Percentiles rank a stretch among this genome's conserved stretches.
Conservation (phyloP, 2,888 invertebrate species). For the Clistopyga incitator region DNA sequence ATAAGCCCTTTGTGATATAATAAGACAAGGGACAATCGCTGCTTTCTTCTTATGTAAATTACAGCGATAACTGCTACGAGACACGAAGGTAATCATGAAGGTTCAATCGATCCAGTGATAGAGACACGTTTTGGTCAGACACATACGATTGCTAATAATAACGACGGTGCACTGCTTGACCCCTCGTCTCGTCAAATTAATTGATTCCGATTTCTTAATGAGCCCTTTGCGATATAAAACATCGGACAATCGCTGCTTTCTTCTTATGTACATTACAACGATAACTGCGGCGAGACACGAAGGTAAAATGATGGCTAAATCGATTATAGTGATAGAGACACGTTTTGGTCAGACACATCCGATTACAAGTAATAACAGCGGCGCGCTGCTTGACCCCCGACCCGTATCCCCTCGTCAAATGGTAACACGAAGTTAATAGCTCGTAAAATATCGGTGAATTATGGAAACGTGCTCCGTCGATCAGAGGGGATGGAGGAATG, state of each 20-base stretch:
- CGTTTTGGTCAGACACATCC: slow-evolving; percentile 30
- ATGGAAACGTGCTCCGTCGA: slow-evolving; percentile 40
- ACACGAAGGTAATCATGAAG: not conserved
- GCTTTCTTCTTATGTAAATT: no score
- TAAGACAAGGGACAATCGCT: no score
- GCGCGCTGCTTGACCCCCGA: not conserved
- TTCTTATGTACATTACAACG: no score
- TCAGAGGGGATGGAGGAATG: slow-evolving; percentile 16
- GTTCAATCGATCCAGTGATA: slow-evolving; percentile 30
- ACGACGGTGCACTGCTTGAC: not conserved
- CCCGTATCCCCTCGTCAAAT: slow-evolving; percentile 50
- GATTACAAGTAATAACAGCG: slow-evolving; percentile 47
- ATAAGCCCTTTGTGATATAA: not conserved
- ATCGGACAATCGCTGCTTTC: no score
- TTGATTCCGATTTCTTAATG: not conserved
- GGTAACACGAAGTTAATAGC: slow-evolving; percentile 55
- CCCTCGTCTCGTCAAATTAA: no score
- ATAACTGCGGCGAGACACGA: not conserved
- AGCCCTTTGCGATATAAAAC: not conserved
- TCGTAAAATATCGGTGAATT: slow-evolving; percentile 60
- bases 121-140: slow-evolving; percentile 28
- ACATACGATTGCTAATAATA: slow-evolving; percentile 45
- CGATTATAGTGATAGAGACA: slow-evolving; percentile 36
- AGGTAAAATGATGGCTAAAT: not conserved
- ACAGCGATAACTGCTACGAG: not conserved